Percentiles rank a stretch among this genome's conserved stretches.
Conservation (phyloP, 2,797 vertebrate species). For the Eospalax fontanierii region DNA sequence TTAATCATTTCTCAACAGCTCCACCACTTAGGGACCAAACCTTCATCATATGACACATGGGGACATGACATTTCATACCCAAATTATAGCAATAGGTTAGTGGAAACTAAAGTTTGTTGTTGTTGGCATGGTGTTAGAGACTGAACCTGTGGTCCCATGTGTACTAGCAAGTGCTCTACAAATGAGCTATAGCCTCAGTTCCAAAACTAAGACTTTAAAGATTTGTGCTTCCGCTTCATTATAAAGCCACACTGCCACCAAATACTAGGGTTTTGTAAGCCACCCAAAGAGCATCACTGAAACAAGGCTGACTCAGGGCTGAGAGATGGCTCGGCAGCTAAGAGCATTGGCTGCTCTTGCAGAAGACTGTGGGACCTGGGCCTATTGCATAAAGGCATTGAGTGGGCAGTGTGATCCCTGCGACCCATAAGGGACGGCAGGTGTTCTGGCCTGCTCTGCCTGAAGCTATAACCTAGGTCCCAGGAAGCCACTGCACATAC, state of each 20-base stretch:
- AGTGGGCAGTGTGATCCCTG: too few relatives aligned
- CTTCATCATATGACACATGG: neutral
- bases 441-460: too few relatives aligned
- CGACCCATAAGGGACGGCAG: too few relatives aligned
- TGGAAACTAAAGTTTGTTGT: neutral
- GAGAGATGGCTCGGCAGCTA: too few relatives aligned
- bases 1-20: neutral
- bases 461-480: too few relatives aligned
- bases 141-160: neutral
- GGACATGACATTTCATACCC: neutral
- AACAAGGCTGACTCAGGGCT: too few relatives aligned
- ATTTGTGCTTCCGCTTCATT: neutral
- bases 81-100: neutral
- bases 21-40: neutral
- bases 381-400: too few relatives aligned
- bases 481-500: too few relatives aligned
- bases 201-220: conserved; percentile 35
- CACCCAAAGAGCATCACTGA: neutral
- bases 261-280: conserved; percentile 5
- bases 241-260: neutral
- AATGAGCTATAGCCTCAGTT: neutral
- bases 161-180: neutral
- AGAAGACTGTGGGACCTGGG: too few relatives aligned
- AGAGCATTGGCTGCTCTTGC: too few relatives aligned
- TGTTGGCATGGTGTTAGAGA: neutral